A percentile compares a stretch with the other conserved stretches of the same genome.
Evolutionary conservation across 2,113 vertebrate species (phyloP).

Genomic region (Maccullochella peelii): DNA sequence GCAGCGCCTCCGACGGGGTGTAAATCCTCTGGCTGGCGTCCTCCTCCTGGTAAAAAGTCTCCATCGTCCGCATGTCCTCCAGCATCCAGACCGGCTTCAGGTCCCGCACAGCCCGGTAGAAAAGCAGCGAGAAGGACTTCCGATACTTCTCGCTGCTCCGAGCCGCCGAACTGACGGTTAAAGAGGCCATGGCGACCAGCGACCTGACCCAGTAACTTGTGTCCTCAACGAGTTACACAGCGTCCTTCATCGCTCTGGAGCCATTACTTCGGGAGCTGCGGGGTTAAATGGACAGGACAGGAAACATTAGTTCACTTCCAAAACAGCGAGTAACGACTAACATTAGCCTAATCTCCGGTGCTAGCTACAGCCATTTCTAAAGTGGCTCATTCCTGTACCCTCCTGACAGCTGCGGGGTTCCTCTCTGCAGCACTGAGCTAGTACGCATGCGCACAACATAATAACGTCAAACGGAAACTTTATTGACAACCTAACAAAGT

Average conservation of each 20-base stretch:
- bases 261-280: neutral
- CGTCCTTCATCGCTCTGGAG: slow-evolving; percentile 1
- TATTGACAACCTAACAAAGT: slow-evolving; percentile 43
- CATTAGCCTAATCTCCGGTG: neutral
- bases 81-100: slow-evolving; percentile 92
- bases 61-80: slow-evolving; percentile 93
- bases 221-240: neutral
- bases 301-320: too few relatives aligned
- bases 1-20: slow-evolving; percentile 90
- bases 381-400: neutral
- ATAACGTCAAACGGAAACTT: slow-evolving; percentile 26
- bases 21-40: slow-evolving; percentile 83
- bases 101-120: slow-evolving; percentile 91
- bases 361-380: rapidly evolving
- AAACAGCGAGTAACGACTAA: rapidly evolving
- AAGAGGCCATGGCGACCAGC: slow-evolving; percentile 57
- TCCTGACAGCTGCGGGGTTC: neutral
- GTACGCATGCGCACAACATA: slow-evolving; percentile 44
- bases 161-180: slow-evolving; percentile 68
- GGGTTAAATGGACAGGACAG: too few relatives aligned
- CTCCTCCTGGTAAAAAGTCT: slow-evolving; percentile 88
- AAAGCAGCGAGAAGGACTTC: slow-evolving; percentile 87
- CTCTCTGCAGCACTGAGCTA: slow-evolving; percentile 18
- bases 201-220: neutral
- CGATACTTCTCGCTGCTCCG: slow-evolving; percentile 80